A percentile compares a stretch with the other conserved stretches of the same genome.
Conservation (phyloP, 2,888 invertebrate species). For the Rhagonycha lutea region DNA sequence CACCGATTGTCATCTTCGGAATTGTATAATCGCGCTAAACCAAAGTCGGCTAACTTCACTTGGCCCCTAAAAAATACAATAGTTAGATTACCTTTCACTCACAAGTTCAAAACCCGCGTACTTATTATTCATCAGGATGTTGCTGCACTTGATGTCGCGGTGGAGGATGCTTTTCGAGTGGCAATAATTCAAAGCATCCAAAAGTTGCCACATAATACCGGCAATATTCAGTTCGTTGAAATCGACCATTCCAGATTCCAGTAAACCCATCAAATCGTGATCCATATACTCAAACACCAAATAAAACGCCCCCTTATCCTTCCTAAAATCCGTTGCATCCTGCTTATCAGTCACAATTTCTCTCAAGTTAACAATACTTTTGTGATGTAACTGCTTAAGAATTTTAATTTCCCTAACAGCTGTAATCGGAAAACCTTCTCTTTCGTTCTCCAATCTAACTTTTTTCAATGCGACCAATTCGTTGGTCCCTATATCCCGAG, state of each 20-base stretch:
- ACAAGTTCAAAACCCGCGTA: conserved; percentile 54
- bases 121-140: conserved; percentile 99
- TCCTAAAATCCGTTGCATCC: conserved; percentile 92
- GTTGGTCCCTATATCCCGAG: conserved; percentile 76
- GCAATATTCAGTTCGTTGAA: conserved; percentile 96
- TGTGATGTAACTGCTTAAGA: conserved; percentile 92
- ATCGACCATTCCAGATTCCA: conserved; percentile 96
- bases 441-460: conserved; percentile 97
- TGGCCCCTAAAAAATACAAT: conserved; percentile 77
- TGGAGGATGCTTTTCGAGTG: conserved; percentile 99
- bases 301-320: conserved; percentile 98
- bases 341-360: conserved; percentile 99
- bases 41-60: conserved; percentile 99
- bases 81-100: not conserved
- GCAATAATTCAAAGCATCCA: conserved; percentile 96
- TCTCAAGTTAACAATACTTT: conserved; percentile 94
- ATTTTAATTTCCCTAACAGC: conserved; percentile 99
- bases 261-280: conserved; percentile 97
- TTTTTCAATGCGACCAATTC: conserved; percentile 90
- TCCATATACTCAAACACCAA: conserved; percentile 99
- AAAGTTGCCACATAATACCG: conserved; percentile 94
- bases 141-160: conserved; percentile 98
- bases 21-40: conserved; percentile 92
- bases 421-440: conserved; percentile 97
- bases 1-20: conserved; percentile 93